phyloP scores from a whole-genome alignment of 2,888 invertebrate genomes.

The Caenorhabditis doughertyi region DNA sequence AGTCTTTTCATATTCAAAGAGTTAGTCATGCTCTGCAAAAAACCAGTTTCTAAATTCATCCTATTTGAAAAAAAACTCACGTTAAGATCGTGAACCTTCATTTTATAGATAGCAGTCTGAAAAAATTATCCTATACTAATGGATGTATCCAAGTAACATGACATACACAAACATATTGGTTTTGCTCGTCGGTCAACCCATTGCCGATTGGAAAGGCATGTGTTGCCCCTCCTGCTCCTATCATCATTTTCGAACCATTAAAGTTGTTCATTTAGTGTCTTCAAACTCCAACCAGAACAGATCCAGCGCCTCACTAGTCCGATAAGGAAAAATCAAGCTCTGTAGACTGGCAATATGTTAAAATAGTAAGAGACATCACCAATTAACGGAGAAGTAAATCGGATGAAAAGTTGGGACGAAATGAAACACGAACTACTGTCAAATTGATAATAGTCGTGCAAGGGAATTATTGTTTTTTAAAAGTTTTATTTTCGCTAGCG shows the following conservation, averaged over 20 bases:
- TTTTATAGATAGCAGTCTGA: constrained; percentile 11
- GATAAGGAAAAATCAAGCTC: too few relatives aligned
- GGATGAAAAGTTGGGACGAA: too few relatives aligned
- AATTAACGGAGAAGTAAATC: too few relatives aligned
- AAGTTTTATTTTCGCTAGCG: too few relatives aligned
- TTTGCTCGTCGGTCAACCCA: constrained; percentile 4
- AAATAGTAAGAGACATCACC: too few relatives aligned
- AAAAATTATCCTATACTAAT: not conserved
- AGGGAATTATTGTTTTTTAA: too few relatives aligned
- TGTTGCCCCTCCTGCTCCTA: not conserved
- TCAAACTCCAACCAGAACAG: not conserved
- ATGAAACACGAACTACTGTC: too few relatives aligned
- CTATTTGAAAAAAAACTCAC: not conserved
- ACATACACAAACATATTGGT: constrained; percentile 5
- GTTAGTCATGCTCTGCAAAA: too few relatives aligned
- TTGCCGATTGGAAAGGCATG: constrained; percentile 12
- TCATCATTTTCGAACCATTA: not conserved
- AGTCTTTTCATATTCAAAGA: not conserved
- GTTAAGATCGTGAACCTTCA: constrained; percentile 10
- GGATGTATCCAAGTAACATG: not conserved
- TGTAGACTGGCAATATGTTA: too few relatives aligned
- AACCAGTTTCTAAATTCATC: too few relatives aligned
- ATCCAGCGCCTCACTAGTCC: too few relatives aligned
- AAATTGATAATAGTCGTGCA: too few relatives aligned
- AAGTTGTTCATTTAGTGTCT: not conserved